Conservation (phyloP, 2,797 vertebrate genomes). For the Sitta carolinensis region DNA sequence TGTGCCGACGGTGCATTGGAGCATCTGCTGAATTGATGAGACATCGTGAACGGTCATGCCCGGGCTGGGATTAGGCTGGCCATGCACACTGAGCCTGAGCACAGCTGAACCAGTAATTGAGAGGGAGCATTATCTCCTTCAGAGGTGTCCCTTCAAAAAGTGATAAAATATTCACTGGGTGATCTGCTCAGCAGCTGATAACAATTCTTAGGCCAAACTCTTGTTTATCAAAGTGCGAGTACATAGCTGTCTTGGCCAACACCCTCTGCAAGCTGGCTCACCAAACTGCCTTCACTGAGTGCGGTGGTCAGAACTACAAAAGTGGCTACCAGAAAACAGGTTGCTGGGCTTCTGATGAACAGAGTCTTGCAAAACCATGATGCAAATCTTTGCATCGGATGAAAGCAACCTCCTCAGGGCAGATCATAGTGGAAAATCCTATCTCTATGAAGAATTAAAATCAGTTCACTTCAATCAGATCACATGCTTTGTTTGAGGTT, state of each 20-base stretch:
- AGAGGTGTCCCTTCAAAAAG: background rate
- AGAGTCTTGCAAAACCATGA: background rate
- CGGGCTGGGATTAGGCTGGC: background rate
- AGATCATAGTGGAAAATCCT: background rate
- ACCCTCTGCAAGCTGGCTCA: background rate
- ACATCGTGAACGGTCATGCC: fast-evolving
- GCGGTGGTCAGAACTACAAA: background rate
- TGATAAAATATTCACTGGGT: background rate
- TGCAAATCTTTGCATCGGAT: background rate
- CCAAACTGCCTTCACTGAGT: too few relatives aligned
- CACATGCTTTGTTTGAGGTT: background rate
- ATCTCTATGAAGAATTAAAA: background rate
- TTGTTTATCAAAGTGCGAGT: fast-evolving
- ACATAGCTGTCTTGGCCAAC: background rate
- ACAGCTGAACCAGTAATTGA: background rate
- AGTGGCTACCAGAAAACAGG: background rate
- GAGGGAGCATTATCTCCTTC: fast-evolving
- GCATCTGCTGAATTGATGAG: background rate
- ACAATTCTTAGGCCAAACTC: background rate
- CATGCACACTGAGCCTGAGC: fast-evolving
- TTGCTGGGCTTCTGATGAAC: background rate
- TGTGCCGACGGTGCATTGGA: background rate
- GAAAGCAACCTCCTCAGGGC: background rate
- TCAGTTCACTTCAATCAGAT: background rate
- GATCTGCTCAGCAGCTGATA: constrained; percentile 9